Conservation (phyloP, 2,888 invertebrate genomes). For the Electrophaes corylata region DNA sequence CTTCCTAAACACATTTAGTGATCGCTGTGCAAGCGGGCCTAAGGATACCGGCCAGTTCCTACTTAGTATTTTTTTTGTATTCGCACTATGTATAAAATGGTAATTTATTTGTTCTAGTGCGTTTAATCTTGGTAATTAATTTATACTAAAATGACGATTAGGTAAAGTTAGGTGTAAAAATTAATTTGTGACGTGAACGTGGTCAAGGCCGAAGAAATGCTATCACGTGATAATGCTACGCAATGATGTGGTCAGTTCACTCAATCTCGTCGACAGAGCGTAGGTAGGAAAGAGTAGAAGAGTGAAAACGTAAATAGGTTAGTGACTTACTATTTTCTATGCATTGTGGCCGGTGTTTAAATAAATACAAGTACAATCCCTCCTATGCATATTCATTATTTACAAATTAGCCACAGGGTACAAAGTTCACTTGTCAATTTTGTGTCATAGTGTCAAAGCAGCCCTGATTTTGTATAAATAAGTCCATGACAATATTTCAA, state of each 20-base stretch:
- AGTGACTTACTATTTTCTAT: constrained; percentile 76
- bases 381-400: constrained; percentile 51
- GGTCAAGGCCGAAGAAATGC: no score
- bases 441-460: constrained; percentile 57
- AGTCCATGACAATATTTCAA: constrained; percentile 3
- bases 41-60: no score
- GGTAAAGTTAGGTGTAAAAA: no score
- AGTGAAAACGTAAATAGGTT: neutral
- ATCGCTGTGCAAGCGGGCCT: no score
- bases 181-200: no score
- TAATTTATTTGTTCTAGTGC: neutral
- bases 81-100: neutral
- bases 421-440: constrained; percentile 65
- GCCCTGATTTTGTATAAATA: constrained; percentile 56
- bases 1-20: no score
- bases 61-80: no score
- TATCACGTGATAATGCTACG: neutral
- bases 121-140: no score
- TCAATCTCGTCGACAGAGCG: neutral
- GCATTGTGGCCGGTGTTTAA: constrained; percentile 57
- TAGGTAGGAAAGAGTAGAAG: no score
- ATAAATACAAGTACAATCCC: constrained; percentile 46
- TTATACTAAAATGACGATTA: no score
- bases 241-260: neutral
- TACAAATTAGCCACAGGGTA: constrained; percentile 48